Evolutionary conservation across 2,797 vertebrate species (phyloP).

Genomic region (Chelmon rostratus): DNA sequence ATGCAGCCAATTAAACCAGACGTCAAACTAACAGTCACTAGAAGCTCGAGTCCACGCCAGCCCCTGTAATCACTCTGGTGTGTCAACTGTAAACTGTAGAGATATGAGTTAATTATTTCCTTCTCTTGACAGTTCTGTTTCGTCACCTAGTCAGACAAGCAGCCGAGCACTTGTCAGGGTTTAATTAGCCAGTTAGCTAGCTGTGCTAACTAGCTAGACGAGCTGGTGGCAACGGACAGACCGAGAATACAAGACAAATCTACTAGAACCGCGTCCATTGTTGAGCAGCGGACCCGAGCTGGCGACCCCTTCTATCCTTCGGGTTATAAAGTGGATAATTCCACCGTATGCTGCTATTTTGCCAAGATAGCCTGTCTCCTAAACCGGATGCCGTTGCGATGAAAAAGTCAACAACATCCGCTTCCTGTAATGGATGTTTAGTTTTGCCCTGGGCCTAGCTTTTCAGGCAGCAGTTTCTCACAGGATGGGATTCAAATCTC

Average conservation of each 20-base stretch:
- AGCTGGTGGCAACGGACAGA: neutral
- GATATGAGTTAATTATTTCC: constrained; percentile 61
- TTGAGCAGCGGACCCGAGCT: neutral
- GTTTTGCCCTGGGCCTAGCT: neutral
- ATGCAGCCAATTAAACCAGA: neutral
- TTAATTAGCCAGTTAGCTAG: constrained; percentile 67
- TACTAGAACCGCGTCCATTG: constrained; percentile 28
- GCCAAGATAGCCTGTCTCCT: constrained; percentile 29
- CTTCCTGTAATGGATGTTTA: constrained; percentile 3
- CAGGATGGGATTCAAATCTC: neutral
- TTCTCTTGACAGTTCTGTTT: constrained; percentile 43
- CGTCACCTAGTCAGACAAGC: constrained; percentile 35
- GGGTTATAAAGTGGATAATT: neutral
- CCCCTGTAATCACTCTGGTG: neutral
- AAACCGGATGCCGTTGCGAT: constrained; percentile 54
- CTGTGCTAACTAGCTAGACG: constrained; percentile 60
- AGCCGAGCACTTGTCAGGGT: constrained; percentile 50
- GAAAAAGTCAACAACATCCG: constrained; percentile 81
- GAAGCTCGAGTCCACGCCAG: neutral
- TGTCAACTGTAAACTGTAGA: neutral
- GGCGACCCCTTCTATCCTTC: neutral
- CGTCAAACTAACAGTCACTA: neutral
- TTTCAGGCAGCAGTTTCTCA: neutral
- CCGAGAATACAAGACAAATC: constrained; percentile 12
- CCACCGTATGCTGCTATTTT: constrained; percentile 11